Base-by-base conservation (phyloP, 2,113 vertebrate species). In the Etheostoma spectabile region DNA sequence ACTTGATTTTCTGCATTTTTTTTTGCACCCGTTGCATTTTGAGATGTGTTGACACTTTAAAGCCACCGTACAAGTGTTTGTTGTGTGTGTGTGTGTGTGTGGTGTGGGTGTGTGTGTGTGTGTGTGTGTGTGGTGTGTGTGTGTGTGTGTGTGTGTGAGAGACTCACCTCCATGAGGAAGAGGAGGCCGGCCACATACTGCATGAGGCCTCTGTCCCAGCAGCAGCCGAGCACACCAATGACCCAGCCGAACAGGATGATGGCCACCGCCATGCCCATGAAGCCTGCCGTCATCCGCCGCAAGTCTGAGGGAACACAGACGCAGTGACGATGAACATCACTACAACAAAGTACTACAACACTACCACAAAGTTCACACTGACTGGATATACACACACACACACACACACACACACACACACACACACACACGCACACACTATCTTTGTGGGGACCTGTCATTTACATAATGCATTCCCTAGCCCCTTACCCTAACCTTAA, bases 211-310 rank as follows among this genome's bases (percentile, higher is more conserved):
- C 97, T 94, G 85, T 99, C 97, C 98, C 98, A 99, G 88, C 98
- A 99, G 95, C 98, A 98, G 71, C 98, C 98, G 12, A 99, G 96
- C 89, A 99, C 95, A 0, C 98, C 98, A 0, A 99, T 96, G 89
- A 98, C 95, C 98, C 98, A 99, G 24, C 98, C 98, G 1, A 99
- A 99, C 73, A 99, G 96, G 91, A 99, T 99, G 94, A 99, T 98
- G 91, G 98, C 98, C 83, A 99, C 97, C 0, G 98, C 98, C 98
- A 99, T 99, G 89, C 98, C 98, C 97, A 99, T 99, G 93, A 99
- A 99, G 35, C 98, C 98, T 1, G 98, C 98, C 0, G 98, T 99
- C 98, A 99, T 99, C 86, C 98, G 95, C 88, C 98, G 96, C 92
- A 99, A 93, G 91, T 99, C 98, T 99, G 93, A 67, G 85, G 11